phyloP scores from a whole-genome alignment of 64 coral and sea anemone genomes.

The Stichodactyla mertensii region DNA sequence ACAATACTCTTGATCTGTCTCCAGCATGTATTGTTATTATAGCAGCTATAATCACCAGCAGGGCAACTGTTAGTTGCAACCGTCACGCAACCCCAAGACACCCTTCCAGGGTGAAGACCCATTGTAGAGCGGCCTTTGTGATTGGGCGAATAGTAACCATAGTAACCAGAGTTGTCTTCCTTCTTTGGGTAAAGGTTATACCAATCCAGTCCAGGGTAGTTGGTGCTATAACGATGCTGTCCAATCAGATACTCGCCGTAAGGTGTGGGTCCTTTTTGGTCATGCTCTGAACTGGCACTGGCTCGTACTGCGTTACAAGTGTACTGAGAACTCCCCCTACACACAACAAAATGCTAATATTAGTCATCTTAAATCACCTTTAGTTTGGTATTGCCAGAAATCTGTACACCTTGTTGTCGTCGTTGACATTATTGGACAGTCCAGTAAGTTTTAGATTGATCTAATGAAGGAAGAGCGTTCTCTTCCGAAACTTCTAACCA shows the following conservation, averaged over 20 bases:
- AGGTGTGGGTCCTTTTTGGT: neutral
- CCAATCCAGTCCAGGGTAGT: conserved; percentile 41
- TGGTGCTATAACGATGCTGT: neutral
- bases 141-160: conserved; percentile 29
- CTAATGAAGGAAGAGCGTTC: too few species aligned
- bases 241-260: conserved; percentile 39
- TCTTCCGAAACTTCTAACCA: too few species aligned
- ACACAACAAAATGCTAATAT: neutral
- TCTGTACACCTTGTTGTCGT: too few species aligned
- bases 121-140: conserved; percentile 27
- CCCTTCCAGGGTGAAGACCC: conserved; percentile 37
- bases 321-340: neutral
- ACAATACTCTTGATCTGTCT: conserved; percentile 35
- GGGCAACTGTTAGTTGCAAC: neutral
- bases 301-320: conserved; percentile 2
- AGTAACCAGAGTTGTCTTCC: conserved; percentile 69
- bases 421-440: too few species aligned
- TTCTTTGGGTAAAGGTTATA: conserved; percentile 55
- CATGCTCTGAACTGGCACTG: neutral
- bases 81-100: conserved; percentile 49
- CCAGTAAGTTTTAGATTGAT: too few species aligned
- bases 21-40: conserved; percentile 57
- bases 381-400: too few species aligned
- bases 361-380: too few species aligned
- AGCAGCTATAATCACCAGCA: neutral